These are phyloP conservation scores for Setophaga petechia DNA, from an alignment of 2,113 vertebrate genomes.

Conservation along the genomic window DNA sequence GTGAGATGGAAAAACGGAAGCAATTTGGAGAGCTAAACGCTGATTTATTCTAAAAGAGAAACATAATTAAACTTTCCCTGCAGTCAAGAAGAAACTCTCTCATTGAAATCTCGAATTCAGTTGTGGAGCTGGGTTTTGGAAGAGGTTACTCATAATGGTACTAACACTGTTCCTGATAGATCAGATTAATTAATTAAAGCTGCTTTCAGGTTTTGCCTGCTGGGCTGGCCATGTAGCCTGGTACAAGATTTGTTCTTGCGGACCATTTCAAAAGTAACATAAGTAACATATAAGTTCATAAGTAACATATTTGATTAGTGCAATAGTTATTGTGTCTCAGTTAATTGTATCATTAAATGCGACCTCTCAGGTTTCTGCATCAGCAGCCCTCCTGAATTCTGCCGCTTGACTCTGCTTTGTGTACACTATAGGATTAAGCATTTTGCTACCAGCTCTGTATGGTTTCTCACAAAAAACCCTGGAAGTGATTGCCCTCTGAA, in stretches of 20 bases:
- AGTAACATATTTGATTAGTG: accelerated
- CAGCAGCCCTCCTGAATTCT: not conserved
- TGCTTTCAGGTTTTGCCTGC: not conserved
- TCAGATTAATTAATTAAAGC: not conserved
- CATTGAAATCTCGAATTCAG: not conserved
- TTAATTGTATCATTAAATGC: not conserved
- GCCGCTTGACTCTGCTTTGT: not conserved
- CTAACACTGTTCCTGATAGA: not conserved
- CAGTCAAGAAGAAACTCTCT: not conserved
- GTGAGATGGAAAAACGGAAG: not conserved
- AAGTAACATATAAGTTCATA: not conserved
- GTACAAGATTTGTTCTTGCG: not conserved
- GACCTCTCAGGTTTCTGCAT: not conserved
- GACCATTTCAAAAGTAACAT: not conserved
- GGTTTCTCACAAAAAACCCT: not conserved
- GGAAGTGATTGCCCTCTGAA: not conserved
- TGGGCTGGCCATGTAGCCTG: too few relatives aligned
- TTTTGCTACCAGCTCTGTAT: not conserved
- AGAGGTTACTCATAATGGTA: not conserved
- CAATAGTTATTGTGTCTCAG: not conserved
- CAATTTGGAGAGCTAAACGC: not conserved
- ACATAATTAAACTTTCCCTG: not conserved
- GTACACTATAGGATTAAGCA: not conserved
- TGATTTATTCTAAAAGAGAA: not conserved
- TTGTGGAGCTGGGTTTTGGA: not conserved